These are phyloP conservation scores for Papilio dardanus DNA, from an alignment of 1,140 invertebrate genomes.

Conservation along the genomic window DNA sequence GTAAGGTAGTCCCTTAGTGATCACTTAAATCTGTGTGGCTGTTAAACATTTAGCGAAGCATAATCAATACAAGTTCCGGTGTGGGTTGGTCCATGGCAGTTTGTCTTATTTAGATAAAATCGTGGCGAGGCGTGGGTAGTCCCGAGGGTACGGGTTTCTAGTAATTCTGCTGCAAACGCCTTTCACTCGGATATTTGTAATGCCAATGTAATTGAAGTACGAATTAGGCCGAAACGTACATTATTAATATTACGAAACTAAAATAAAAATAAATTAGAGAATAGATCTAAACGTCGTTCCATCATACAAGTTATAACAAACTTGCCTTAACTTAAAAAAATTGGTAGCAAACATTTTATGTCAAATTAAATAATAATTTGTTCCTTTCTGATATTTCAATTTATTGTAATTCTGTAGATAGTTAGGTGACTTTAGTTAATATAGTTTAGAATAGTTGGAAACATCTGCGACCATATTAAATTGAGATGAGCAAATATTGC, in stretches of 20 bases:
- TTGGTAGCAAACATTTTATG: no score
- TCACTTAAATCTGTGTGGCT: not conserved
- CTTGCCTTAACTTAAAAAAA: no score
- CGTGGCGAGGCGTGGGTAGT: not conserved
- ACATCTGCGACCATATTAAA: not conserved
- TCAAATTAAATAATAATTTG: no score
- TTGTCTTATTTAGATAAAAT: conserved; percentile 26
- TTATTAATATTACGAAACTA: not conserved
- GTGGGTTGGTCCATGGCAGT: not conserved
- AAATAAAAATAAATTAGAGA: no score
- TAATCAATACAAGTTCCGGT: not conserved
- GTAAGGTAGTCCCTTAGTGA: not conserved
- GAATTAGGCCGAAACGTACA: not conserved
- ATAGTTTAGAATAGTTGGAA: not conserved
- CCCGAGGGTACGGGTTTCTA: conserved; percentile 3
- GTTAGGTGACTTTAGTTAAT: not conserved
- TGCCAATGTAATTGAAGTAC: not conserved
- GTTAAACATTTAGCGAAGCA: not conserved
- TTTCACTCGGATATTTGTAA: conserved; percentile 1
- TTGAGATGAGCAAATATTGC: not conserved
- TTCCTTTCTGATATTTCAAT: not conserved
- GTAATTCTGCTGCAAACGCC: not conserved
- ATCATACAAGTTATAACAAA: no score
- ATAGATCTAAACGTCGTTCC: no score
- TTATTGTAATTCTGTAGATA: not conserved